Percentiles rank a stretch among this genome's conserved stretches.
Evolutionary conservation across 2,113 vertebrate genomes (phyloP).

Genomic region (Calonectris borealis): DNA sequence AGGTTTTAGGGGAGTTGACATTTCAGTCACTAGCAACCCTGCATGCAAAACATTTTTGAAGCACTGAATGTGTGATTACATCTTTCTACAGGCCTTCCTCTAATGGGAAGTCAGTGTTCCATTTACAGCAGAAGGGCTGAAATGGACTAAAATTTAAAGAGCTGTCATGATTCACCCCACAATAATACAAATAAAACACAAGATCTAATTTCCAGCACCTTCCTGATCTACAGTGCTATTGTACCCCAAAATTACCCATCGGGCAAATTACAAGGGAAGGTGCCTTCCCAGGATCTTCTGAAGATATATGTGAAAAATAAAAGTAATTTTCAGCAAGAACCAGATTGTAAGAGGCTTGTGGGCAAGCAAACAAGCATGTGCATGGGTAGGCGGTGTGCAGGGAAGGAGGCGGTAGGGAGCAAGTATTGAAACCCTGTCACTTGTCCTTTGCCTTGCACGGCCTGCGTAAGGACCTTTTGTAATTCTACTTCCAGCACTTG

Average conservation of each 20-base stretch:
- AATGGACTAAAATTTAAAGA: neutral
- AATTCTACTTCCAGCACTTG: rapidly evolving
- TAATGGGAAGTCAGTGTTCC: neutral
- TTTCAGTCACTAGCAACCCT: neutral
- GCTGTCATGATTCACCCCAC: neutral
- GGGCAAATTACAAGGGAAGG: neutral
- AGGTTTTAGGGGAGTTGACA: neutral
- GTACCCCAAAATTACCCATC: neutral
- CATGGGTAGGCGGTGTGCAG: neutral
- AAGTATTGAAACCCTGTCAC: neutral
- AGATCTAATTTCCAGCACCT: neutral
- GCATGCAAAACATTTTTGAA: neutral
- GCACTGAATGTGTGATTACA: neutral
- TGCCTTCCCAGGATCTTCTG: neutral
- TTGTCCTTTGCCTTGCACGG: neutral
- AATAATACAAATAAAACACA: neutral
- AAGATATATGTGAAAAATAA: neutral
- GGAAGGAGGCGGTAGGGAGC: neutral
- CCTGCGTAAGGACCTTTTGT: neutral
- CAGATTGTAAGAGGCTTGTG: neutral
- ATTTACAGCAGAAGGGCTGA: neutral
- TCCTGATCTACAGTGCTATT: neutral
- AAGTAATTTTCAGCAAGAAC: neutral
- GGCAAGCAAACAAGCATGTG: neutral
- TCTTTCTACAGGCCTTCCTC: conserved; percentile 3